Evolutionary conservation across 2,888 invertebrate species (phyloP), one percentile per base, ranked within the genome.

Genomic region (Pristionchus mayeri): DNA sequence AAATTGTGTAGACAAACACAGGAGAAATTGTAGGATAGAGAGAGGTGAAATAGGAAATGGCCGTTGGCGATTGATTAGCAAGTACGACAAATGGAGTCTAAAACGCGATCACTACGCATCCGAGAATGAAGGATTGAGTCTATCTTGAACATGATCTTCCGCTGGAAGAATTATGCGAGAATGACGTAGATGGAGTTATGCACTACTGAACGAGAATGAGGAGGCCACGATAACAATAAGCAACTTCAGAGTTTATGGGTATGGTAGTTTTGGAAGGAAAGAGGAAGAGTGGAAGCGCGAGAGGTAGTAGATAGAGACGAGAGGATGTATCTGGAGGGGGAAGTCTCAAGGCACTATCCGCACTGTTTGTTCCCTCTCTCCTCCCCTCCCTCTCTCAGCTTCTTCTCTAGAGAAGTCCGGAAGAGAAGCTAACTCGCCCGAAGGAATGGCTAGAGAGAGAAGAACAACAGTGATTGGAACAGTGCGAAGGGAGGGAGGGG

Each of bases 381-480:
- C 16, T 40, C 27, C 63, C 27, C 40, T 21, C 81, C 63, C 80
- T 40, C 54, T 81, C 63, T 60, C 44, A 24, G 18, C 27, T 18
- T 48, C 40, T 63, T 21, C 81, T 44, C 60, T 44, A 50, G 52
- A 30, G 34, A 34, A 37, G 44, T 52, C 54, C 30, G 79, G 44
- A 79, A 54, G 79, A 54, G 52, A 52, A 79, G 79, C 40, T 37
- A 79, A 79, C 30, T 44, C 75, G 75, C 48, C 48, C 48, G 75
- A 48, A 60, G 57, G 48, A 52, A 37, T 21, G 50, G 30, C 24
- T 30, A 21, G 81, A 52, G 60, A 57, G 63, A 60, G 81, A 60
- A 78, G 79, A 78, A 84, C 40, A 40, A 54, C 30, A 79, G 37
- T 44, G 79, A 76, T 48, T 67, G 48, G 75, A 76, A 76, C 48